These are phyloP conservation scores for Meganola albula DNA, from an alignment of 2,888 invertebrate genomes.

Conservation along the genomic window DNA sequence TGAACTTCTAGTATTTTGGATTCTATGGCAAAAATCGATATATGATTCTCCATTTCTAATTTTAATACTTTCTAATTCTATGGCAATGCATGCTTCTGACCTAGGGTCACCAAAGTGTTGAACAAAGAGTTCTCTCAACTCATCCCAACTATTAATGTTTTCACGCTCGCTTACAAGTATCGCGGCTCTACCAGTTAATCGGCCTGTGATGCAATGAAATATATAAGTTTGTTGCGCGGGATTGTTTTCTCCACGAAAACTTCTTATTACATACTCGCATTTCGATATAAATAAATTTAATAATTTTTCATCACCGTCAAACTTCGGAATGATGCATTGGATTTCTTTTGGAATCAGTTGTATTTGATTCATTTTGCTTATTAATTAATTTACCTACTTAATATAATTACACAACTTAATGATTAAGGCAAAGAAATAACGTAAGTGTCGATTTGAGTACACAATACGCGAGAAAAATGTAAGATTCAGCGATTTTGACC, in stretches of 20 bases:
- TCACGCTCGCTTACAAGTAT: slow-evolving; percentile 2
- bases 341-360: background rate
- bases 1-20: slow-evolving; percentile 4
- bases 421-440: no score
- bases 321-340: background rate
- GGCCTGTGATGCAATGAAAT: slow-evolving; percentile 1
- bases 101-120: slow-evolving; percentile 29
- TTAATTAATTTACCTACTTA: background rate
- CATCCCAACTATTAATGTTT: slow-evolving; percentile 1
- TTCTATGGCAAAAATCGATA: slow-evolving; percentile 4
- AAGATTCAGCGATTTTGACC: no score
- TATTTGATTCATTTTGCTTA: background rate
- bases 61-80: slow-evolving; percentile 4
- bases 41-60: slow-evolving; percentile 4
- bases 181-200: slow-evolving; percentile 5
- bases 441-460: no score
- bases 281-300: slow-evolving; percentile 3
- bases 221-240: background rate
- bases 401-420: no score
- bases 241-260: background rate
- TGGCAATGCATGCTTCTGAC: slow-evolving; percentile 4
- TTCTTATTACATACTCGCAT: slow-evolving; percentile 2
- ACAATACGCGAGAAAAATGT: no score
- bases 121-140: background rate
- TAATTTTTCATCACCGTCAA: slow-evolving; percentile 1